phyloP scores from a whole-genome alignment of 2,888 invertebrate genomes.

The Melolontha melolontha region DNA sequence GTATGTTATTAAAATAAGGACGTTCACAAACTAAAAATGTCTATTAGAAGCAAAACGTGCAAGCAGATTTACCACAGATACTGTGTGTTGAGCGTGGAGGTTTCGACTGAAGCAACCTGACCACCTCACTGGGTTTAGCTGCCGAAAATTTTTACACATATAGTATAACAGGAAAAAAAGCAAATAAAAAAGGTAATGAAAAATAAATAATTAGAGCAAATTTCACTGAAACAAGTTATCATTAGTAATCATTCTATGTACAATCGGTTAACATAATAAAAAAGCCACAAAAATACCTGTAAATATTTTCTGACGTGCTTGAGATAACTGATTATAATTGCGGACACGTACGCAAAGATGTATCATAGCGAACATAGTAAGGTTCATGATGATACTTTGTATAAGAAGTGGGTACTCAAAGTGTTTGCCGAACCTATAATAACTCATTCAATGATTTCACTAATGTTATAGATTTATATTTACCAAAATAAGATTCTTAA shows the following conservation, averaged over 20 bases:
- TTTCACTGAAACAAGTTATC: no score
- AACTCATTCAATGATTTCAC: conserved; percentile 12
- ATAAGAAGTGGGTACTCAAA: conserved; percentile 95
- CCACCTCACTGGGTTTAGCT: conserved; percentile 65
- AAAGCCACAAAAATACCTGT: conserved; percentile 74
- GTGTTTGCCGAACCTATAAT: conserved; percentile 94
- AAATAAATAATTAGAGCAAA: conserved; percentile 8
- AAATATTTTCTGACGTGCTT: conserved; percentile 82
- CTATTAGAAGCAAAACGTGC: conserved; percentile 40
- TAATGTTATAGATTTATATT: conserved; percentile 57
- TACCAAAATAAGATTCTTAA: conserved; percentile 98
- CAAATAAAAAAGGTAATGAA: conserved; percentile 37
- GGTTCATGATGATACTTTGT: conserved; percentile 97
- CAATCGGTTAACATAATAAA: neutral
- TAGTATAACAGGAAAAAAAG: conserved; percentile 43
- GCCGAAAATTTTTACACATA: conserved; percentile 59
- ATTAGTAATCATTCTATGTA: no score
- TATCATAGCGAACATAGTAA: conserved; percentile 96
- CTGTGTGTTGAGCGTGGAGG: conserved; percentile 64
- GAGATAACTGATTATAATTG: conserved; percentile 82
- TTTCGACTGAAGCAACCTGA: conserved; percentile 64
- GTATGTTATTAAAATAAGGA: conserved; percentile 1
- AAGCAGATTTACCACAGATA: conserved; percentile 58
- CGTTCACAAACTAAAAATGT: neutral
- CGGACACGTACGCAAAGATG: conserved; percentile 90